Conservation (phyloP, 2,797 vertebrate genomes). For the Clarias pachynema region DNA sequence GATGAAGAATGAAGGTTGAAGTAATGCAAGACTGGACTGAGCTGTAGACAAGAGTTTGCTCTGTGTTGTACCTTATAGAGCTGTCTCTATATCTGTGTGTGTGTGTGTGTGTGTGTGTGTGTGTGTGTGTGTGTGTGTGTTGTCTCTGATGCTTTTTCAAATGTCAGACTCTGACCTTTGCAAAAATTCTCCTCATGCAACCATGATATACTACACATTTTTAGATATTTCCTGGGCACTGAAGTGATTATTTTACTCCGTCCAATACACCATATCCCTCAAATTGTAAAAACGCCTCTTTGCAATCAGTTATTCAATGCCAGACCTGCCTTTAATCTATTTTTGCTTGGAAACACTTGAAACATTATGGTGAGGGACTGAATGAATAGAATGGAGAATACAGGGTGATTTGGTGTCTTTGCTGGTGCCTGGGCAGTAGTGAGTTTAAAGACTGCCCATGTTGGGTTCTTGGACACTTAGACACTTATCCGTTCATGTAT, state of each 20-base stretch:
- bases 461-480: neutral
- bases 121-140: constrained; percentile 18
- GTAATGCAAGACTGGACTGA: neutral
- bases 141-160: constrained; percentile 65
- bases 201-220: constrained; percentile 54
- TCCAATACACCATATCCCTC: neutral
- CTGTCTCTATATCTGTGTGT: constrained; percentile 24
- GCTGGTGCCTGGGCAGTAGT: neutral
- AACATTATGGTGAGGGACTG: neutral
- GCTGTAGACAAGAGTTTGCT: constrained; percentile 18
- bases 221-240: constrained; percentile 40
- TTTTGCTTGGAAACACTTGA: neutral
- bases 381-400: neutral
- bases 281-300: neutral
- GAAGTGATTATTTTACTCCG: constrained; percentile 50
- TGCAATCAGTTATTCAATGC: neutral
- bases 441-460: neutral
- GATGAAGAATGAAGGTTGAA: neutral
- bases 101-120: constrained; percentile 11
- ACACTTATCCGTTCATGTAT: neutral
- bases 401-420: neutral
- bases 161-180: constrained; percentile 79
- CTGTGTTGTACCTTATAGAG: neutral
- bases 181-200: constrained; percentile 70
- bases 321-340: neutral